Evolutionary conservation across 92 coral and sea anemone genomes (phyloP), one percentile per base, ranked within the genome.

Genomic region (Porites cylindrica): DNA sequence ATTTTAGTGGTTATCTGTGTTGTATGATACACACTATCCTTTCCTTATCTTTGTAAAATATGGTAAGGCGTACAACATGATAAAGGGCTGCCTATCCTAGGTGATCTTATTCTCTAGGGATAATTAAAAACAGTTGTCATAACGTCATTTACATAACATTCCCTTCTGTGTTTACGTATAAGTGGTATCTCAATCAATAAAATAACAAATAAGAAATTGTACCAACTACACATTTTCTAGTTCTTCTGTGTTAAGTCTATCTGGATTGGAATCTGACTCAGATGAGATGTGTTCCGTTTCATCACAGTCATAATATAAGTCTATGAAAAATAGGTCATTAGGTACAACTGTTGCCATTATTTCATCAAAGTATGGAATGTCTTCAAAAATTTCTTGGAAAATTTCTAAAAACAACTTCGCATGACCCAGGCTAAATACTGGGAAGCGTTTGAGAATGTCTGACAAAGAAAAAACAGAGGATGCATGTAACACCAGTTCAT

Each of bases 331-430:
- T 10, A 4, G 65, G 1, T 76, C 80, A 17, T 38, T n/a, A 76
- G 66, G 65, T 6, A 11, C 53, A 56, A 77, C 23, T 6, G 29
- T 50, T 77, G 50, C 81, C 66, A 77, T 58, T 69, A 86, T 61
- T 29, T 86, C 90, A 52, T 78, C 90, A 23, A 86, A 76, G 61
- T 51, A 69, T 53, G 23, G 65, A 68, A 86, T 70, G 24, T 86
- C 89, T 51, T 86, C 89, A 78, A 86, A 86, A 14, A 78, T 78
- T 58, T 78, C 90, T 51, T 86, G 73, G 10, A 86, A 66, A 16
- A 74, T 70, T 61, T 86, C 73, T 75, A 86, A 69, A 38, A 86
- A 59, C 26, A 69, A 50, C 26, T 76, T 69, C 8, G 75, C 85
- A 79, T 79, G 90, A 9, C 66, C 79, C 9, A 64, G 14, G 13